Conservation (phyloP, 2,888 invertebrate species). For the Platycheirus albimanus region DNA sequence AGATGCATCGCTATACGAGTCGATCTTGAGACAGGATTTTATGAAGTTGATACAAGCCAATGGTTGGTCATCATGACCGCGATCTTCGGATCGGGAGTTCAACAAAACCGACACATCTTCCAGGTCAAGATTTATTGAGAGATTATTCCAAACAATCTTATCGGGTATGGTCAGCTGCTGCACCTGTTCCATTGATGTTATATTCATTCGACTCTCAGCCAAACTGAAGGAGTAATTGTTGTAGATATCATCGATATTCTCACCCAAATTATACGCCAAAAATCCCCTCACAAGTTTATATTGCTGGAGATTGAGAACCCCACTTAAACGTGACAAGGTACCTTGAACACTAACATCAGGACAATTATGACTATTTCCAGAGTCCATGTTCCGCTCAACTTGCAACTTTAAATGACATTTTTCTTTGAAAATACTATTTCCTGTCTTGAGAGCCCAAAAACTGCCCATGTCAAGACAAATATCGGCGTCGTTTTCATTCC, state of each 20-base stretch:
- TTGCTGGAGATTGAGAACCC: constrained; percentile 91
- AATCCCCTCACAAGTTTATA: constrained; percentile 94
- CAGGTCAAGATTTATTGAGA: constrained; percentile 92
- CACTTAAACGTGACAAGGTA: constrained; percentile 92
- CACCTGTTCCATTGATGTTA: constrained; percentile 77
- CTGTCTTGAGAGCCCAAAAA: constrained; percentile 81
- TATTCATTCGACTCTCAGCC: constrained; percentile 79
- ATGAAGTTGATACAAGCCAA: constrained; percentile 96
- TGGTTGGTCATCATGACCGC: constrained; percentile 83
- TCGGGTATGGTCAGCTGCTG: constrained; percentile 76
- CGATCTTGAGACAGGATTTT: constrained; percentile 92
- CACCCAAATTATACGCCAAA: constrained; percentile 94
- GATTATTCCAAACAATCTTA: constrained; percentile 88
- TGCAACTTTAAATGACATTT: constrained; percentile 91
- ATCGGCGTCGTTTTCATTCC: constrained; percentile 67
- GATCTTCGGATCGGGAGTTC: constrained; percentile 78
- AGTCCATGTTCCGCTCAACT: constrained; percentile 92
- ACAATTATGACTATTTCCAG: constrained; percentile 84
- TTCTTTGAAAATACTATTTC: constrained; percentile 90
- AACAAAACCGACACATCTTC: constrained; percentile 91
- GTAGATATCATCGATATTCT: constrained; percentile 88
- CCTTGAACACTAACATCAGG: constrained; percentile 94
- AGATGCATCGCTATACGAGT: constrained; percentile 93
- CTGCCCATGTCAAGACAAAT: constrained; percentile 79
- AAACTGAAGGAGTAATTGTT: constrained; percentile 77